Percentiles rank a stretch among this genome's conserved stretches.
Conservation (phyloP, 1,140 invertebrate species). For the Gryllus bimaculatus region DNA sequence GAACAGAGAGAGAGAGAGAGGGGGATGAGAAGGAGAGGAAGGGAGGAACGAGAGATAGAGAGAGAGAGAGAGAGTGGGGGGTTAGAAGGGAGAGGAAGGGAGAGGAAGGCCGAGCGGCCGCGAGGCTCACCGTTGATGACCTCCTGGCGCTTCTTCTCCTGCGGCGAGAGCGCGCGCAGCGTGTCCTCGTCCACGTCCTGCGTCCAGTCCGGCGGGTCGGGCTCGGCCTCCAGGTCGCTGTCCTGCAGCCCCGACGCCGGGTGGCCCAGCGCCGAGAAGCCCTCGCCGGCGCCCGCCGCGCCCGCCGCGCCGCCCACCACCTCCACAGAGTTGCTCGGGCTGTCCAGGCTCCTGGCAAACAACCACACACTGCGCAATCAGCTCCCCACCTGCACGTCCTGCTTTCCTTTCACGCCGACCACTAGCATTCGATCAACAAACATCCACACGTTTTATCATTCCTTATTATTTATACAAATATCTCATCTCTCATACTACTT, state of each 20-base stretch:
- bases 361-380: not conserved
- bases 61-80: no score
- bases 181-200: constrained; percentile 71
- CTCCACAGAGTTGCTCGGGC: constrained; percentile 48
- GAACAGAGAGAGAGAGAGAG: no score
- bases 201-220: constrained; percentile 71
- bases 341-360: constrained; percentile 37
- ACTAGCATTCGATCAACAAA: no score
- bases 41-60: no score
- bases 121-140: constrained; percentile 80
- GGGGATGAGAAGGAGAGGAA: no score
- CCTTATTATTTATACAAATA: no score
- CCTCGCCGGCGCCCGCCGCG: constrained; percentile 61
- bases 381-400: no score
- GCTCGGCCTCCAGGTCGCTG: constrained; percentile 72
- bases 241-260: constrained; percentile 39
- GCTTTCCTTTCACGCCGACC: no score
- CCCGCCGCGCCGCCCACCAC: constrained; percentile 31
- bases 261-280: constrained; percentile 51
- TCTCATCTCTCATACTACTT: no score
- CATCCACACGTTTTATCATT: no score
- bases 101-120: no score
- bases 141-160: constrained; percentile 89
- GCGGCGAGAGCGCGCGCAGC: constrained; percentile 55
- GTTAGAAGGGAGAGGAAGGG: no score